A percentile compares a stretch with the other conserved stretches of the same genome.
Evolutionary conservation across 2,888 invertebrate species (phyloP).

Genomic region (Incurvaria masculella): DNA sequence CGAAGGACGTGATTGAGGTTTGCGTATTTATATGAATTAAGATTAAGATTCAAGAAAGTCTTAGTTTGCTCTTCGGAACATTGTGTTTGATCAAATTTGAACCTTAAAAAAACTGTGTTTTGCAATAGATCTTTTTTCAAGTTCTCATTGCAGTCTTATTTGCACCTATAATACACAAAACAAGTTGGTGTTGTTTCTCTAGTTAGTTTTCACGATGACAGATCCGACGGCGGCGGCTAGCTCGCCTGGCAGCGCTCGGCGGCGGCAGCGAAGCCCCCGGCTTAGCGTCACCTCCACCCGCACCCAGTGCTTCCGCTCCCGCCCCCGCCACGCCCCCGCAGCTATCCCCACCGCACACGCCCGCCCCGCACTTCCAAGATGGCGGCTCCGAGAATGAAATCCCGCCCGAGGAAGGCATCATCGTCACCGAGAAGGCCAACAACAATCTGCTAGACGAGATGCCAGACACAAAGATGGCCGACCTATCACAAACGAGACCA

Average conservation of each 20-base stretch:
- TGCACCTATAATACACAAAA: slow-evolving; percentile 28
- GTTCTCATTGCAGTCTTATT: slow-evolving; percentile 22
- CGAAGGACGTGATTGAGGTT: no score
- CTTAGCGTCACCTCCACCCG: slow-evolving; percentile 48
- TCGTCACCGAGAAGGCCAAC: slow-evolving; percentile 51
- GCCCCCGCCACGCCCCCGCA: slow-evolving; percentile 26
- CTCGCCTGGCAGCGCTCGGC: slow-evolving; percentile 64
- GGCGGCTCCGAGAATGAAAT: slow-evolving; percentile 36
- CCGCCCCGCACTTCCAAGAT: slow-evolving; percentile 33
- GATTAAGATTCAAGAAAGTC: neutral
- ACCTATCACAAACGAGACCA: slow-evolving; percentile 47
- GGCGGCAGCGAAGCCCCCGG: slow-evolving; percentile 46
- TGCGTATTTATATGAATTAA: slow-evolving; percentile 18
- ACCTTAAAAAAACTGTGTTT: neutral
- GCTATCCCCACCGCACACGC: slow-evolving; percentile 23
- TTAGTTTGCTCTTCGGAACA: neutral
- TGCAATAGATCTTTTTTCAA: slow-evolving; percentile 7
- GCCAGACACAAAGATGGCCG: slow-evolving; percentile 53
- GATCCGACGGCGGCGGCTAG: slow-evolving; percentile 75
- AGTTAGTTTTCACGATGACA: slow-evolving; percentile 48
- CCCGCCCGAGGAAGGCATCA: slow-evolving; percentile 42
- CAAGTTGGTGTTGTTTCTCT: slow-evolving; percentile 28
- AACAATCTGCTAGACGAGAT: slow-evolving; percentile 49
- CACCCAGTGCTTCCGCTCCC: slow-evolving; percentile 36
- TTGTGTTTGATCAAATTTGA: neutral